phyloP scores from a whole-genome alignment of 1,140 invertebrate genomes.

The Hesperophylax magnus region DNA sequence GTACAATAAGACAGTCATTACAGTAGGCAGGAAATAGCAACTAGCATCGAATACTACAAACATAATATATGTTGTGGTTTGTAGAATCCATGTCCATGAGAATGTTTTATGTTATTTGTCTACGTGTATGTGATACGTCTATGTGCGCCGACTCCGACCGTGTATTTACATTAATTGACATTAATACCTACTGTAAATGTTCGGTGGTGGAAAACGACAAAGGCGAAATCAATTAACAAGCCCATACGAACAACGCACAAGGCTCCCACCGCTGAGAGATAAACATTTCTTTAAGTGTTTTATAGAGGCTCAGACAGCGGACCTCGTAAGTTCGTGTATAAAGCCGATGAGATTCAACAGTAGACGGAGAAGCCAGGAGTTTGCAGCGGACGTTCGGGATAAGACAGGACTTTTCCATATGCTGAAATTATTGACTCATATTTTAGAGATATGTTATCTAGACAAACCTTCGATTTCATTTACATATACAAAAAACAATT shows the following conservation, averaged over 20 bases:
- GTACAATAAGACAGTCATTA: not conserved
- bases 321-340: not conserved
- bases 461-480: too few relatives aligned
- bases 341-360: too few relatives aligned
- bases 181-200: conserved; percentile 28
- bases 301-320: conserved; percentile 19
- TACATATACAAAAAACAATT: too few relatives aligned
- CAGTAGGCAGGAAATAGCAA: not conserved
- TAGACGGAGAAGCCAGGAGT: too few relatives aligned
- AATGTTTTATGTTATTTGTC: too few relatives aligned
- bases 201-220: conserved; percentile 27
- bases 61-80: too few relatives aligned
- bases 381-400: too few relatives aligned
- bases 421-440: too few relatives aligned
- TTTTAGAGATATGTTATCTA: too few relatives aligned
- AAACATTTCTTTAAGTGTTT: conserved; percentile 41
- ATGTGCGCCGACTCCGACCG: not conserved
- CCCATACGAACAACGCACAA: conserved; percentile 11
- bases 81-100: too few relatives aligned
- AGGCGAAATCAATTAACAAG: conserved; percentile 42
- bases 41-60: too few relatives aligned
- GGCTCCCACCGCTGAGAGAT: conserved; percentile 17
- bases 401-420: too few relatives aligned
- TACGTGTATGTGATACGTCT: not conserved
- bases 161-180: conserved; percentile 39